These are phyloP conservation scores for Turritopsis rubra DNA, from an alignment of 30 jellyfish, hydroid and myxozoan species.

Conservation along the genomic window DNA sequence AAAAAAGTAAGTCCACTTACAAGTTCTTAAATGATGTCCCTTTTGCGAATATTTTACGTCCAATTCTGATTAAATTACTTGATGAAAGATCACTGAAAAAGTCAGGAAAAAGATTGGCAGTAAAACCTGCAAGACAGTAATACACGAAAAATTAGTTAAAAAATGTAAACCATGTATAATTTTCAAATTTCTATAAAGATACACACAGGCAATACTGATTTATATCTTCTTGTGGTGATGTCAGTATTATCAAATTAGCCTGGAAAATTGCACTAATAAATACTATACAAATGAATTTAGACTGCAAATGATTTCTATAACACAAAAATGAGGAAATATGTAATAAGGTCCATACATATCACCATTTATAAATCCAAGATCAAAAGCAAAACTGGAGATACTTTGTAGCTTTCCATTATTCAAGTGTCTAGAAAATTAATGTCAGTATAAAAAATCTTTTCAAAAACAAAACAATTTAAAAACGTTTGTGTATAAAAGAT, in stretches of 20 bases:
- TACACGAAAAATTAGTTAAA: no score
- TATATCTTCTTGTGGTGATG: no score
- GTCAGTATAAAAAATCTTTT: not conserved
- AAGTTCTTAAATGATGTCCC: constrained; percentile 59
- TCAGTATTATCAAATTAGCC: no score
- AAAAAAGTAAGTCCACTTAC: constrained; percentile 58
- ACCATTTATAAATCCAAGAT: constrained; percentile 37
- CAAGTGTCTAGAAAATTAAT: constrained; percentile 33
- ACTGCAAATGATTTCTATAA: no score
- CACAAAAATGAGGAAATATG: not conserved
- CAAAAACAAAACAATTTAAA: not conserved
- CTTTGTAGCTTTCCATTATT: constrained; percentile 52
- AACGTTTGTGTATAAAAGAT: not conserved
- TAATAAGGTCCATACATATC: not conserved
- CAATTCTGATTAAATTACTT: constrained; percentile 49
- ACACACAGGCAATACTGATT: no score
- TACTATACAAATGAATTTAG: no score
- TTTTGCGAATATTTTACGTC: constrained; percentile 51
- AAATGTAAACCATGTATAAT: no score
- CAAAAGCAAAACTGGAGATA: constrained; percentile 53
- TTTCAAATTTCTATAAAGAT: no score
- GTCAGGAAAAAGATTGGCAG: no score
- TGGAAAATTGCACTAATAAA: no score
- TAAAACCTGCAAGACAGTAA: no score
- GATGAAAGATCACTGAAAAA: constrained; percentile 36